phyloP scores from a whole-genome alignment of 2,888 invertebrate genomes.

The Chironomus riparius region DNA sequence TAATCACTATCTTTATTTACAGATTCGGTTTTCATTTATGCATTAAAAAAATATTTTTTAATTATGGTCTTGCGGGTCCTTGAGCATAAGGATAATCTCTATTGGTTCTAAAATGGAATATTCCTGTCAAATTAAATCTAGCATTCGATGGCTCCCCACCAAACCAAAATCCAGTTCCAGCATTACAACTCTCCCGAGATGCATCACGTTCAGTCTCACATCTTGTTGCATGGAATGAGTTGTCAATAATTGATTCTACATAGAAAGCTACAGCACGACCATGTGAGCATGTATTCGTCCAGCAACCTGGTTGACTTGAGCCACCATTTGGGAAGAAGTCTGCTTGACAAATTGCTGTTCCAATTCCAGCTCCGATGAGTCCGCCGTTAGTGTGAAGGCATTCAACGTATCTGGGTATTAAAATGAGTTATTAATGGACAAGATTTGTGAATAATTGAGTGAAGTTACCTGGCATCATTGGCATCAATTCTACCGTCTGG shows the following conservation, averaged over 20 bases:
- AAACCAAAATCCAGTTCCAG: neutral
- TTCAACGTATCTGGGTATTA: slow-evolving; percentile 34
- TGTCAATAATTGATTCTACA: slow-evolving; percentile 38
- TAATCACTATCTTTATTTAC: too few species aligned
- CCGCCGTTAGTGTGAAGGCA: slow-evolving; percentile 38
- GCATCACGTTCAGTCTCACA: slow-evolving; percentile 44
- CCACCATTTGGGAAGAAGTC: slow-evolving; percentile 43
- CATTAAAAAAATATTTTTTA: too few species aligned
- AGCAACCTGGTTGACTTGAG: slow-evolving; percentile 38
- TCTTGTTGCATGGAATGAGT: slow-evolving; percentile 47
- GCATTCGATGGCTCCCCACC: neutral
- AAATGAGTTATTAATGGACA: too few species aligned
- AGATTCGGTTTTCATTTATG: too few species aligned
- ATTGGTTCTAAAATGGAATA: neutral
- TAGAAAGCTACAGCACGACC: slow-evolving; percentile 32
- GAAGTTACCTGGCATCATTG: slow-evolving; percentile 34
- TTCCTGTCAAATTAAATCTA: neutral
- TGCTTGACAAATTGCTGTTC: slow-evolving; percentile 37
- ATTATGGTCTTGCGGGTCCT: neutral
- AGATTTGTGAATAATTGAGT: too few species aligned
- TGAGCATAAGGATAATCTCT: neutral
- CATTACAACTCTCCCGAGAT: neutral
- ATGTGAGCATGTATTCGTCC: slow-evolving; percentile 30
- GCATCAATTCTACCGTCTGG: slow-evolving; percentile 32
- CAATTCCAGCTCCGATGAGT: slow-evolving; percentile 33